These are phyloP conservation scores for Myrmecobius fasciatus DNA, from an alignment of 2,113 vertebrate species.

Conservation along the genomic window DNA sequence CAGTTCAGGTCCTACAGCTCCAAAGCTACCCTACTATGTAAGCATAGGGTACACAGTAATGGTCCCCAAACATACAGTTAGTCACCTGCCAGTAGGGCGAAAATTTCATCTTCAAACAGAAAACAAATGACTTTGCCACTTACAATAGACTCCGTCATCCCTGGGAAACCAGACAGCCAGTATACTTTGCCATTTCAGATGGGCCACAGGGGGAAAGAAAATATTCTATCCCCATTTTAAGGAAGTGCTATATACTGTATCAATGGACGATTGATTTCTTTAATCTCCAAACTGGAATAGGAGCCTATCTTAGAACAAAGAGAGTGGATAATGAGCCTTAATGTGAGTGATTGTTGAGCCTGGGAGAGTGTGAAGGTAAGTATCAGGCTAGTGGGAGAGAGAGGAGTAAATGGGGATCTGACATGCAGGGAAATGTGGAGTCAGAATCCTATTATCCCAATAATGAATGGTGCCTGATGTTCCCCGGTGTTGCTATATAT, in stretches of 20 bases:
- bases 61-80: not conserved
- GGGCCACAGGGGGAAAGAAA: not conserved
- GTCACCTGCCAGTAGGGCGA: rapidly evolving
- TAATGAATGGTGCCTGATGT: conserved; percentile 47
- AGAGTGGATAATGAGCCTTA: not conserved
- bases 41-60: not conserved
- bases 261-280: conserved; percentile 21
- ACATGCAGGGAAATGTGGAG: conserved; percentile 18
- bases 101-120: not conserved
- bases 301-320: conserved; percentile 56
- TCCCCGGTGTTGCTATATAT: conserved; percentile 22
- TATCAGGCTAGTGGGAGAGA: not conserved
- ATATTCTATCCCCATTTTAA: not conserved
- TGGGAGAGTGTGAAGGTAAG: not conserved
- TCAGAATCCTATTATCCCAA: conserved; percentile 54
- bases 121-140: not conserved
- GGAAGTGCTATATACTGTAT: not conserved
- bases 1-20: not conserved
- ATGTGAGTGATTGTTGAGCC: conserved; percentile 45
- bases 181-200: not conserved
- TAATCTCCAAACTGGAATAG: conserved; percentile 22
- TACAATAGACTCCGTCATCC: not conserved
- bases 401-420: not conserved
- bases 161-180: not conserved
- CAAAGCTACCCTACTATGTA: not conserved